Percentiles rank a stretch among this genome's conserved stretches.
phyloP scores from a whole-genome alignment of 2,797 vertebrate species.

The Darevskia nairensis region DNA sequence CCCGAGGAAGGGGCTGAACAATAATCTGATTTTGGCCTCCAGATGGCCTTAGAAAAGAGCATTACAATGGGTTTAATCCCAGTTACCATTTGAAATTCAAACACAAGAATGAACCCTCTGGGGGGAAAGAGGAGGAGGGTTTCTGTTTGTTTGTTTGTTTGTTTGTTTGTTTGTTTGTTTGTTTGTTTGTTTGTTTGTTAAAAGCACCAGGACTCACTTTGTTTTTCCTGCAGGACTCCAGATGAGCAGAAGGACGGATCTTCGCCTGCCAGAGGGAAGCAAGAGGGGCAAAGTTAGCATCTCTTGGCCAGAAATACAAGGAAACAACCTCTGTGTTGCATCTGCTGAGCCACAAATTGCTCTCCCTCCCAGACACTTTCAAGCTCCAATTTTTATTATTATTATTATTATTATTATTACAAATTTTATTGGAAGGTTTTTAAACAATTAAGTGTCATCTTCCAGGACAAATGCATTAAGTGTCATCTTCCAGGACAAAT shows the following conservation, averaged over 20 bases:
- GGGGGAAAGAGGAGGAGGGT: neutral
- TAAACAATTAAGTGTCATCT: too few species aligned
- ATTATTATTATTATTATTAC: too few species aligned
- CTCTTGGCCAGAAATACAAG: neutral
- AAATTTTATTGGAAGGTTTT: too few species aligned
- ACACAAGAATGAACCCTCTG: neutral
- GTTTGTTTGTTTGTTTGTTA: too few species aligned
- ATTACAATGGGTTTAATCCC: neutral
- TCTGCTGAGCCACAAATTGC: too few species aligned
- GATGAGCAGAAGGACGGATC: constrained; percentile 64
- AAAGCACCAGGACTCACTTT: constrained; percentile 57
- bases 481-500: too few species aligned
- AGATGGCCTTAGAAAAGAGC: neutral
- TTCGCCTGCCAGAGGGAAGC: constrained; percentile 55
- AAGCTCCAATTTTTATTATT: too few species aligned
- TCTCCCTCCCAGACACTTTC: too few species aligned
- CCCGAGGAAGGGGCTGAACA: constrained; percentile 3
- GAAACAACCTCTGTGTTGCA: too few species aligned
- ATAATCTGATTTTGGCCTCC: neutral
- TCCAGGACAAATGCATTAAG: too few species aligned
- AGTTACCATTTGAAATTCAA: neutral
- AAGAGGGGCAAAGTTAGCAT: neutral
- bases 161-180: too few species aligned
- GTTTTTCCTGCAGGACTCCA: constrained; percentile 66
- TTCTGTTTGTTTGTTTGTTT: too few species aligned